phyloP scores from a whole-genome alignment of 2,113 vertebrate genomes.

The Canis aureus region DNA sequence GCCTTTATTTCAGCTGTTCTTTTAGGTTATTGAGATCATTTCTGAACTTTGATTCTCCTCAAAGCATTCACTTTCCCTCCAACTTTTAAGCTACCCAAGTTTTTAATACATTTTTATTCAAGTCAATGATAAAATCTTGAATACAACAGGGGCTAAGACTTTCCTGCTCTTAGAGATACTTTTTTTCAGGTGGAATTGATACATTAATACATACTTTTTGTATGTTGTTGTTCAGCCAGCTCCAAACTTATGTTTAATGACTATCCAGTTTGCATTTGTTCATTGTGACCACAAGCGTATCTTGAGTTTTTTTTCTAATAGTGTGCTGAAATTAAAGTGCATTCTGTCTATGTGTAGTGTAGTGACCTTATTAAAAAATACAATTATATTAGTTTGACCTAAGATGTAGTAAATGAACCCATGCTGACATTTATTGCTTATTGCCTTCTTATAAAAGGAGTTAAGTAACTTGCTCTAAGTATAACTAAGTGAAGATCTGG shows the following conservation, averaged over 20 bases:
- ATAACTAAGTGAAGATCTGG: not conserved
- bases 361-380: slow-evolving; percentile 29
- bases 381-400: not conserved
- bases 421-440: not conserved
- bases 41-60: slow-evolving; percentile 1
- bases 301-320: not conserved
- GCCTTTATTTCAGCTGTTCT: not conserved
- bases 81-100: not conserved
- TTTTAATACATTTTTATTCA: not conserved
- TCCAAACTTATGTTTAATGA: slow-evolving; percentile 30
- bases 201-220: not conserved
- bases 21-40: not conserved
- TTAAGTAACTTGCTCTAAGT: not conserved
- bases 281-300: not conserved
- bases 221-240: not conserved
- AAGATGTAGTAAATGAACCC: not conserved
- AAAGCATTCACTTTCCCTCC: not conserved
- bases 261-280: not conserved
- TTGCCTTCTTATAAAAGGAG: slow-evolving; percentile 3
- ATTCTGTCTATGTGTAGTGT: not conserved
- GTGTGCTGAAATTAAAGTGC: not conserved
- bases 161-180: not conserved
- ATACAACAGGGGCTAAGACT: not conserved
- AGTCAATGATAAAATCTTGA: not conserved
- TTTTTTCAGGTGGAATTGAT: not conserved